A percentile compares a stretch with the other conserved stretches of the same genome.
These are phyloP conservation scores for Aporophyla nigra DNA, from an alignment of 2,888 invertebrate species.

Conservation along the genomic window DNA sequence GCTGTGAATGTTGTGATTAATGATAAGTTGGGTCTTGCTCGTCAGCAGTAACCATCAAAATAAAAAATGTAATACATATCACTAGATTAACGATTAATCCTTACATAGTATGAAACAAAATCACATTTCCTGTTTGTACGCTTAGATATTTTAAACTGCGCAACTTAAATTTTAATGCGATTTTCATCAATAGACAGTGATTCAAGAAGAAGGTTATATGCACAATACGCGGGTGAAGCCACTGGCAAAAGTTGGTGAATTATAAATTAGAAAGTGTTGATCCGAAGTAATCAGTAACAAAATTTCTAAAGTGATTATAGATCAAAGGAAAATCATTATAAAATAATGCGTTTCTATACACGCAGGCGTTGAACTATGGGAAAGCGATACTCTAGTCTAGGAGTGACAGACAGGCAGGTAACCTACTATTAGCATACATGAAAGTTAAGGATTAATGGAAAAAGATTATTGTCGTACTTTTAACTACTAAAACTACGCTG, in stretches of 20 bases:
- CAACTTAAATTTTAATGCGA: no score
- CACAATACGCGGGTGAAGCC: no score
- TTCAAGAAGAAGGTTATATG: no score
- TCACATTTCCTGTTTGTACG: no score
- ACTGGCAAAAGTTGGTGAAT: no score
- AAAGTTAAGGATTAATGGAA: conserved; percentile 1
- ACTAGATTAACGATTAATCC: no score
- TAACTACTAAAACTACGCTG: not conserved
- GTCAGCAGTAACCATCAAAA: not conserved
- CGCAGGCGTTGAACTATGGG: conserved; percentile 29
- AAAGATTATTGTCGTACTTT: not conserved
- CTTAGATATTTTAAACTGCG: no score
- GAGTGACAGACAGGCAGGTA: not conserved
- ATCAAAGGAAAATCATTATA: conserved; percentile 24
- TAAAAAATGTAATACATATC: not conserved
- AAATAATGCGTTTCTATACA: conserved; percentile 31
- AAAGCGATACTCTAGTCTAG: conserved; percentile 15
- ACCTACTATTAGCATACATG: conserved; percentile 2
- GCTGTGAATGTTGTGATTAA: no score
- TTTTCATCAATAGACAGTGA: no score
- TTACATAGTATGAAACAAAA: no score
- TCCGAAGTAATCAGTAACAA: conserved; percentile 2
- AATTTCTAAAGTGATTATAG: conserved; percentile 35
- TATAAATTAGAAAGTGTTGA: conserved; percentile 12
- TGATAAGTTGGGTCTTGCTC: not conserved